These are phyloP conservation scores for Aurelia coerulea DNA, from an alignment of 30 jellyfish, hydroid and myxozoan species.

Conservation along the genomic window DNA sequence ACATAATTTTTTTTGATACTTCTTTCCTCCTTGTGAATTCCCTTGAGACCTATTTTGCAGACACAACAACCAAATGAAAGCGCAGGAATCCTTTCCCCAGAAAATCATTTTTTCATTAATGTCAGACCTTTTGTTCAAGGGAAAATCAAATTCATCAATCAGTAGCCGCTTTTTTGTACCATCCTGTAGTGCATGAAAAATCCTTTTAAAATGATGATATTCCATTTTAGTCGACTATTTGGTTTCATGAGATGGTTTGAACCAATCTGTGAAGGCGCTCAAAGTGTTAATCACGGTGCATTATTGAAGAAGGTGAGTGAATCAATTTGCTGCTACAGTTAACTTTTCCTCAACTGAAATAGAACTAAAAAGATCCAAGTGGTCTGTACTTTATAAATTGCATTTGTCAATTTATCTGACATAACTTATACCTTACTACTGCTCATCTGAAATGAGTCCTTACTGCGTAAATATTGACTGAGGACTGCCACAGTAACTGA, in stretches of 20 bases:
- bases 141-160: too few species aligned
- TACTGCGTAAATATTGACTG: too few species aligned
- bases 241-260: slow-evolving; percentile 98
- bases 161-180: neutral
- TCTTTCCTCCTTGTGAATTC: too few species aligned
- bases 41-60: too few species aligned
- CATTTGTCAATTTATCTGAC: neutral
- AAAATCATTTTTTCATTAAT: too few species aligned
- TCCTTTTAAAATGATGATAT: neutral
- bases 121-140: too few species aligned
- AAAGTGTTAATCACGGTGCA: slow-evolving; percentile 84
- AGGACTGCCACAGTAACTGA: too few species aligned
- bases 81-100: too few species aligned
- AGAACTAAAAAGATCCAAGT: neutral
- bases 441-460: too few species aligned
- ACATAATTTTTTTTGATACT: too few species aligned
- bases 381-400: neutral
- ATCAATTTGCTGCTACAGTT: neutral
- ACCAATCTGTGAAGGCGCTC: slow-evolving; percentile 82
- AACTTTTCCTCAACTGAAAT: neutral
- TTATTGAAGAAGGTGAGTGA: slow-evolving; percentile 82
- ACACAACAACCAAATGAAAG: too few species aligned
- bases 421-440: too few species aligned
- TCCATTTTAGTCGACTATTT: slow-evolving; percentile 90
- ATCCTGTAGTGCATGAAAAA: neutral